Evolutionary conservation across 2,113 vertebrate genomes (phyloP), one percentile per base, ranked within the genome.

Genomic region (Ia io): DNA sequence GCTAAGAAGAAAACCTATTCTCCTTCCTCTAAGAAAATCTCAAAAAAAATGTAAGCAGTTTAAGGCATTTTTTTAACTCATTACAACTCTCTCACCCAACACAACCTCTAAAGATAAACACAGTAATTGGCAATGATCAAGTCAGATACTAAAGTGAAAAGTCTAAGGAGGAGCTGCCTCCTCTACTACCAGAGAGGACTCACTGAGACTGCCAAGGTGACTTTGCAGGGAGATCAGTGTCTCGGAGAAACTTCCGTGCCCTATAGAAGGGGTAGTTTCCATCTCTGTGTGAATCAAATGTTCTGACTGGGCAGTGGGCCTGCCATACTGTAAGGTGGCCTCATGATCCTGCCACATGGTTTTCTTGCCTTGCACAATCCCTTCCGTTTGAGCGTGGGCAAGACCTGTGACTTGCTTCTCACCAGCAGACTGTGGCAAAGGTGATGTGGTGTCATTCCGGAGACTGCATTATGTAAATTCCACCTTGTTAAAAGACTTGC

Each of bases 11-110:
- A 51, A n/a, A 79, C 13, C 44, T 84, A 20, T 56, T 61, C 40
- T 87, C 32, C 30, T 91, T 53, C 37, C 65, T 40, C 65, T 78
- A 84, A 78, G 40, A 95, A 90, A 92, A 82, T 65, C 35, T 90
- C 90, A 95, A 63, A 74, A 11, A 12, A 91, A 17, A 90, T 35
- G 7, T 80, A 90, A 95, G 35, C 17, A 73, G 22, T 69, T 40
- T 56, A 84, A 61, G 37, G 35, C 53, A 90, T 71, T 61, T 88
- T 88, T 93, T 92, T 95, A 96, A 23, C 77, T 94, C 90, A 88
- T 95, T 77, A 59, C 78, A 76, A 61, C n/a, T 88, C n/a, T 90
- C 40, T 77, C 42, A 63, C 12, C 28, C 59, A 83, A 77, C 28
- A 85, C 87, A 95, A 88, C 7, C 25, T 89, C 65, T 63, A 89